Base-by-base conservation (phyloP, 2,888 invertebrate genomes). In the Omphaloscelis lunosa region DNA sequence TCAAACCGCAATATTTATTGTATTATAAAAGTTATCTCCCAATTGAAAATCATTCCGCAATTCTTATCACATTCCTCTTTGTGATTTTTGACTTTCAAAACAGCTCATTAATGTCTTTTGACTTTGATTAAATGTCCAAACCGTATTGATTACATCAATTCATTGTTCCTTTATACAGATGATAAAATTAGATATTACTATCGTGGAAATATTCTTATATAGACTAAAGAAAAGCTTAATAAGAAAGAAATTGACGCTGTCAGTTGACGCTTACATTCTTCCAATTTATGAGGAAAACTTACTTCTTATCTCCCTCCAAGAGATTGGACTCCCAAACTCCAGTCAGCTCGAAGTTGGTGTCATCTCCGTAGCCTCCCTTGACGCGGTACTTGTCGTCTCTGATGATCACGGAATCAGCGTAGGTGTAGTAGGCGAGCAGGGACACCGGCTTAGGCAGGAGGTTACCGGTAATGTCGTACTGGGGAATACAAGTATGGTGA, bases 301-400 rank as follows among this genome's bases (percentile, higher is more conserved):
- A 96, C 96, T 95, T 96, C 77, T 90, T 93, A n/a, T 95, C 93
- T 7, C 92, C 93, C 1, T 95, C 90, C 0, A 93, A 87, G 27
- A 92, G 75, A 34, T 92, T 92, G 2, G 93, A 56, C 66, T 96
- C 93, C 66, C 90, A 94, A 23, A 95, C 94, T 12, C 97, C 97
- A 68, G 93, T 93, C 0, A 95, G 2, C 66, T 97, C 97, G 3
- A 93, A 89, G 29, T 90, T 91, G 11, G 94, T 82, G 63, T 95
- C 92, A 0, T 94, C 93, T 1, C 97, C 97, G 78, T 96, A 97
- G 87, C 93, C 95, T 1, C 93, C 95, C 77, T 96, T 95, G 1
- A 96, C 8, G 9, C 92, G 93, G 88, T 95, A 97, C 0, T 92
- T 91, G 1, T 95, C 94, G 0, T 96, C 95, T 27, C 93, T 88